Evolutionary conservation across 2,888 invertebrate genomes (phyloP), one percentile per base, ranked within the genome.

Genomic region (Spicauda simplicius): DNA sequence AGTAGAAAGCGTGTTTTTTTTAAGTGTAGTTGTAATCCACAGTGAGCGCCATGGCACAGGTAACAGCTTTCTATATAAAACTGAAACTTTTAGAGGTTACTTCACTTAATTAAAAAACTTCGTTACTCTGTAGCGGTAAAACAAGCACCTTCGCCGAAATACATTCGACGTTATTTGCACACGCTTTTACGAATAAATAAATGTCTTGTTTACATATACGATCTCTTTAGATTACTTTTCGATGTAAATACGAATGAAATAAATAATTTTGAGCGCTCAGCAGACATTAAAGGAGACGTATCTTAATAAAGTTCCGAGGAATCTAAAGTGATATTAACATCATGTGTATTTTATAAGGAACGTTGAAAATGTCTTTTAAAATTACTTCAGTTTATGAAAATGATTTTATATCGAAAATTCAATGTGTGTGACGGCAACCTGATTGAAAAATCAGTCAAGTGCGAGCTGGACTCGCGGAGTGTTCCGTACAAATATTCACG

Each of bases 161-260:
- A 73, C 68, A 69, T 71, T 70, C 58, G 60, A 71, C 70, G 71
- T 70, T 76, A 71, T 76, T 76, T 76, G 72, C 74, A 73, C 72
- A 72, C 72, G 75, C 72, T 76, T 73, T 75, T 72, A 70, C 69
- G 70, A 72, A 72, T 71, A 74, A 74, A 73, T 72, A 71, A 67
- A 66, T 63, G 60, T 25, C 66, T 56, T 67, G 66, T 70, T 72
- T 71, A 72, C 71, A 72, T 73, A 70, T 68, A 67, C 69, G 72
- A 71, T 72, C 73, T 70, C 71, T 74, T 72, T 69, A 68, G 73
- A 76, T 77, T 75, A 73, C 73, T 67, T 67, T 67, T 64, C 63
- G 65, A 69, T 71, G 75, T 75, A 72, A 71, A 73, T 67, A 67
- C 61, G 50, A 61, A 56, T 18, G 60, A 67, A 61, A 61, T 67